A percentile compares a stretch with the other conserved stretches of the same genome.
Evolutionary conservation across 2,113 vertebrate species (phyloP).

Genomic region (Anguilla japonica): DNA sequence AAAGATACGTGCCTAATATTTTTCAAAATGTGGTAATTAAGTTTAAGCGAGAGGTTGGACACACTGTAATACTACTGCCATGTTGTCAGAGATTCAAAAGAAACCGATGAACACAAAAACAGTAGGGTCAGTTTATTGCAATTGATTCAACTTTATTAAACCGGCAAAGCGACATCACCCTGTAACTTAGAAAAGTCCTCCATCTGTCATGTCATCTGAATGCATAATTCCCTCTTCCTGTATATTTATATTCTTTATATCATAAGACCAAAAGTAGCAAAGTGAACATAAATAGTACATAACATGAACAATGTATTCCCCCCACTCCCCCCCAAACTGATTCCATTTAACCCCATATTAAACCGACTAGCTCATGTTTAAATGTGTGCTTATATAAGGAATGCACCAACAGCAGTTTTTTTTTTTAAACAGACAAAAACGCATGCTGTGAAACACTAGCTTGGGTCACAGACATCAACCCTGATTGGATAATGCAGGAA

Average conservation of each 20-base stretch:
- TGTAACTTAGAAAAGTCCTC: constrained; percentile 36
- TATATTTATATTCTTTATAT: constrained; percentile 17
- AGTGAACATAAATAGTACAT: constrained; percentile 1
- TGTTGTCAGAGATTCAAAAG: background rate
- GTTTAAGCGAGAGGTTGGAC: background rate
- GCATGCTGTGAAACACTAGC: constrained; percentile 41
- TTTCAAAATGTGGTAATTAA: background rate
- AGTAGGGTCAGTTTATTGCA: background rate
- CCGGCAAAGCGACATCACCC: constrained; percentile 45
- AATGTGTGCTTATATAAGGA: constrained; percentile 15
- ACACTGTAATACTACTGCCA: background rate
- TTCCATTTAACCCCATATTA: background rate
- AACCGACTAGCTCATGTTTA: background rate
- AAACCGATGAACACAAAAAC: background rate
- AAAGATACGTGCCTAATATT: background rate
- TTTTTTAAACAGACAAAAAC: constrained; percentile 16
- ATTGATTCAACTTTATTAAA: constrained; percentile 31
- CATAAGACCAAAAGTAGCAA: constrained; percentile 30
- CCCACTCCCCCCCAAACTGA: background rate
- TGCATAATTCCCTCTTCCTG: constrained; percentile 26
- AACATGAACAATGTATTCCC: background rate
- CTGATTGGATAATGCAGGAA: constrained; percentile 33
- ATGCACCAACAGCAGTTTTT: constrained; percentile 15
- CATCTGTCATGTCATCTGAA: constrained; percentile 33
- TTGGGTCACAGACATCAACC: constrained; percentile 38